Evolutionary conservation across 2,888 invertebrate species (phyloP), one percentile per base, ranked within the genome.

Genomic region (Caradrina kadenii): DNA sequence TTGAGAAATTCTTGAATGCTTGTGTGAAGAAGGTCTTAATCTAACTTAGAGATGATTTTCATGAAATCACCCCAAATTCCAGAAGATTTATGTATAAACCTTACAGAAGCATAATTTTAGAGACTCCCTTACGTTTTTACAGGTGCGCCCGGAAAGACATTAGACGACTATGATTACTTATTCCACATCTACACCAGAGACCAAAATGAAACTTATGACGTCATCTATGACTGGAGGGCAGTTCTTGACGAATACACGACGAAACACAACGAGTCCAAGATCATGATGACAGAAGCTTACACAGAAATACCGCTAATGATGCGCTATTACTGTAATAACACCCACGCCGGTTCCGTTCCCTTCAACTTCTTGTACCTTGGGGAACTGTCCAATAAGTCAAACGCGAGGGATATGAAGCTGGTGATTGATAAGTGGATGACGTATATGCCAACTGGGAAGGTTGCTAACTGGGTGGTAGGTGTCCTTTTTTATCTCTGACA

Each of bases 391-490:
- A 90, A 88, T 1, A 86, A 88, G 0, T 96, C 97, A 0, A 95
- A 90, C 35, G 97, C 97, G 0, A 76, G 89, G 22, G 96, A 96
- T 56, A 96, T 96, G 62, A 96, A 96, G 52, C 81, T 84, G 0
- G 84, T 90, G 0, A 93, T 97, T 11, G 95, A 96, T 65, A 91
- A 90, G 4, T 97, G 97, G 97, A 87, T 97, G 86, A 93, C 93
- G 0, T 94, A 94, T 31, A 96, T 97, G 95, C 97, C 97, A 0
- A 79, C 83, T 22, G 96, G 95, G 15, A 91, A 93, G 69, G 92
- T 94, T 0, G 93, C 97, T 0, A 97, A 97, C 83, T 97, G 97
- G 97, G 97, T 97, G 91, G 97, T 97, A 83, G 91, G 96, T 88
- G 21, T 63, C 2, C 13, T 22, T 7, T 10, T 5, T 35, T 35